These are phyloP conservation scores for Desmophyllum pertusum DNA, from an alignment of 92 coral and sea anemone species.

Conservation along the genomic window DNA sequence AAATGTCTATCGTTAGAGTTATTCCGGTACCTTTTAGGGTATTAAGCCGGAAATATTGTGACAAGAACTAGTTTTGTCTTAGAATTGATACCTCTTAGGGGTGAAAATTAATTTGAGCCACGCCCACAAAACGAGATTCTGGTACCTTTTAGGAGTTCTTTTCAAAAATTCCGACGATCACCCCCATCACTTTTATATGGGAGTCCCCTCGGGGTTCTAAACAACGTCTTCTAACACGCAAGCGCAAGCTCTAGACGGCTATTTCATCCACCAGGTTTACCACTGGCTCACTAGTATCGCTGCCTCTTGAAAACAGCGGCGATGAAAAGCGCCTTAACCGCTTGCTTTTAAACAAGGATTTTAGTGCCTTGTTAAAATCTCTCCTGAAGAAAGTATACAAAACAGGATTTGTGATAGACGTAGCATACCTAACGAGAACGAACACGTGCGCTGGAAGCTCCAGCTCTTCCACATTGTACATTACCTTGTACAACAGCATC, in stretches of 20 bases:
- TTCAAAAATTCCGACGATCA: too few relatives aligned
- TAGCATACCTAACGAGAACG: conserved; percentile 51
- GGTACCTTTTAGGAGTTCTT: too few relatives aligned
- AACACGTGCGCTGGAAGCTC: conserved; percentile 29
- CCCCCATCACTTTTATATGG: too few relatives aligned
- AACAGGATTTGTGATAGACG: conserved; percentile 59
- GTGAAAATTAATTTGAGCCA: too few relatives aligned
- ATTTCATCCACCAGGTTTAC: neutral
- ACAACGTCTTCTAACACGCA: neutral
- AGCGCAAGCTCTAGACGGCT: neutral
- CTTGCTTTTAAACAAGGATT: neutral
- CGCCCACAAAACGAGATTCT: too few relatives aligned
- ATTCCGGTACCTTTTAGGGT: too few relatives aligned
- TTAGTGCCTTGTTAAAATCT: conserved; percentile 58
- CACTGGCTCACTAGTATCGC: neutral
- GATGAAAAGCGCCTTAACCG: neutral
- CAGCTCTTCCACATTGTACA: neutral
- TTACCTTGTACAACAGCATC: conserved; percentile 15
- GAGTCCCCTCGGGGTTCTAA: too few relatives aligned
- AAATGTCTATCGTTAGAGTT: too few relatives aligned
- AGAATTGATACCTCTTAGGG: too few relatives aligned
- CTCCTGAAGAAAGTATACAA: conserved; percentile 68
- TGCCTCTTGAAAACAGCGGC: neutral
- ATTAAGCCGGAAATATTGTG: too few relatives aligned
- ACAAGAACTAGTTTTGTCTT: too few relatives aligned